phyloP scores from a whole-genome alignment of 2,888 invertebrate species.

The Drosophila anomelani region DNA sequence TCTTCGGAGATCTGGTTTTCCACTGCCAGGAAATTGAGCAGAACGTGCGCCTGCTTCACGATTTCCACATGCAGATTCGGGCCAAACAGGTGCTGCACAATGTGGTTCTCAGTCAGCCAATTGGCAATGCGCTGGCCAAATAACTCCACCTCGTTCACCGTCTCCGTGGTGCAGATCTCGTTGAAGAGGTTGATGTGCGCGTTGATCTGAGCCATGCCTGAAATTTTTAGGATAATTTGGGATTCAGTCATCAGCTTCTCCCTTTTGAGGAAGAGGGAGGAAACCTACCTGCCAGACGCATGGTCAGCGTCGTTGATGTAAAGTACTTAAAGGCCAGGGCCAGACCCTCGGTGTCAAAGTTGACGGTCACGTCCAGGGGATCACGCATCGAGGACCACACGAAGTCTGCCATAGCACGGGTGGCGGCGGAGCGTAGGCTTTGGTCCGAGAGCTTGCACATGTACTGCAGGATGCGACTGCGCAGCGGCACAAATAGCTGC shows the following conservation, averaged over 20 bases:
- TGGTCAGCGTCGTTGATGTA: constrained; percentile 96
- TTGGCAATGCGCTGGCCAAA: constrained; percentile 93
- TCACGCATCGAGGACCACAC: constrained; percentile 98
- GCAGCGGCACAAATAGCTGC: constrained; percentile 94
- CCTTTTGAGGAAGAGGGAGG: neutral
- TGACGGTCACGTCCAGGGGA: constrained; percentile 92
- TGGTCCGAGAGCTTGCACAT: constrained; percentile 97
- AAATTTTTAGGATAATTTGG: neutral
- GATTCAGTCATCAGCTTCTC: neutral
- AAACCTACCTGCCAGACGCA: constrained; percentile 92
- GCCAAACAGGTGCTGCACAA: constrained; percentile 97
- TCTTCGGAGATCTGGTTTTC: constrained; percentile 95
- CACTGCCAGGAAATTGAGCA: constrained; percentile 95
- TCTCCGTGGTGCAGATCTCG: constrained; percentile 95
- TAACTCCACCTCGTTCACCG: constrained; percentile 93
- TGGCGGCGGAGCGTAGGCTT: constrained; percentile 94
- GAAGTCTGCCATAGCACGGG: constrained; percentile 97
- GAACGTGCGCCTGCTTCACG: constrained; percentile 97
- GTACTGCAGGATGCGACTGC: constrained; percentile 94
- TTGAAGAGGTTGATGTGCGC: constrained; percentile 96
- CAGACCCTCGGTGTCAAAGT: constrained; percentile 95
- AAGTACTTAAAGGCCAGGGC: constrained; percentile 98
- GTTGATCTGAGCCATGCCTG: constrained; percentile 94
- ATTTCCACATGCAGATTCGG: constrained; percentile 98
- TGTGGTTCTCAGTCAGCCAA: constrained; percentile 95